Base-by-base conservation (phyloP, 2,113 vertebrate species). In the Todiramphus chloris region DNA sequence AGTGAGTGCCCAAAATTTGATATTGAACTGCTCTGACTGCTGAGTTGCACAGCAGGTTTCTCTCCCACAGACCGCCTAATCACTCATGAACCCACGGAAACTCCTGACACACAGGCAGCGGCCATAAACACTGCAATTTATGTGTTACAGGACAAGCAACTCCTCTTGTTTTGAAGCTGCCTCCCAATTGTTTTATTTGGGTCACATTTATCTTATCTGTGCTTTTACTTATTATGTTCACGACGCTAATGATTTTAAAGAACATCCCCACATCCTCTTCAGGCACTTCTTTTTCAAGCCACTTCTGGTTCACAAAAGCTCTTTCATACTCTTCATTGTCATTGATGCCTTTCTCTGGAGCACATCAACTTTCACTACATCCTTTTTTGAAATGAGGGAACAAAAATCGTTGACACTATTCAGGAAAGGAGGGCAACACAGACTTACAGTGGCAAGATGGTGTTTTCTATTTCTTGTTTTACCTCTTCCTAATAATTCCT, bases 41-140 rank as follows among this genome's bases (percentile, higher is more conserved):
- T 27, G 64, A 89, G 50, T 16, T 58, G 94, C 77, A 89, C 21
- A 73, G 94, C 80, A 84, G 87, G 88, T 81, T 93, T 83, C 80
- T 81, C 48, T 90, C 67, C 58, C 87, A 72, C 75, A 81, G 48
- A n/a, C 48, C 3, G 50, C n/a, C 73, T 92, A 68, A 92, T 83
- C 53, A 44, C 62, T 92, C 0, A 0, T 63, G 83, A 94, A 84
- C 46, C 35, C 5, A 2, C 19, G 4, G 35, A 51, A 75, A 64
- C 77, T 51, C 33, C 73, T 17, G 35, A 70, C 51, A 68, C 4
- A 51, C 41, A 46, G 0, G 0, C 35, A 46, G 14, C 8, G 58
- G 20, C 70, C 63, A 18, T 4, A 20, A 79, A 28, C 72, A 62
- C 13, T 58, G 33, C 55, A 17, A 41, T 28, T 92, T 31, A 50